A percentile compares a stretch with the other conserved stretches of the same genome.
Conservation (phyloP, 2,113 vertebrate species). For the Lepus europaeus region DNA sequence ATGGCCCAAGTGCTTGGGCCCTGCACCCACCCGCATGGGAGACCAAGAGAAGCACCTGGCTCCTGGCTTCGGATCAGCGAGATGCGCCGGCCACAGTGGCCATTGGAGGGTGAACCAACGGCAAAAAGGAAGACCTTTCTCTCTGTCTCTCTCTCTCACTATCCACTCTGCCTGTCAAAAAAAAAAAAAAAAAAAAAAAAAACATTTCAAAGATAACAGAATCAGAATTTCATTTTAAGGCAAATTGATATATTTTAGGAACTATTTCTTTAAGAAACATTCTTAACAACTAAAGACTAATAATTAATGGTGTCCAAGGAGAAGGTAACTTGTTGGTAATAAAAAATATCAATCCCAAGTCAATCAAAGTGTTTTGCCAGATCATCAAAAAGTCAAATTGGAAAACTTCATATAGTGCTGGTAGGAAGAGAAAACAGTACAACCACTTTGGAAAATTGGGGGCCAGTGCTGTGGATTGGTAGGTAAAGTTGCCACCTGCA, state of each 20-base stretch:
- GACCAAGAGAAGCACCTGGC: too few species aligned
- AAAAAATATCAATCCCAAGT: constrained; percentile 50
- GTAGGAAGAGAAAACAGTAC: not conserved
- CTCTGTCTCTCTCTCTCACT: too few species aligned
- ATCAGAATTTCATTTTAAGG: constrained; percentile 54
- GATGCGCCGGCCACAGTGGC: too few species aligned
- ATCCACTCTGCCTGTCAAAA: too few species aligned
- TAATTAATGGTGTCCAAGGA: not conserved
- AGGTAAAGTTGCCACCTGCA: too few species aligned
- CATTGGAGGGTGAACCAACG: too few species aligned
- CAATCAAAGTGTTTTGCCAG: constrained; percentile 2
- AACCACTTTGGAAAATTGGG: constrained; percentile 16
- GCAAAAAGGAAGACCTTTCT: too few species aligned
- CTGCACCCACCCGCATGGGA: too few species aligned
- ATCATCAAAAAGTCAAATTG: constrained; percentile 28
- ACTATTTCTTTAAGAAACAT: not conserved
- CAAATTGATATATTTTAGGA: constrained; percentile 25
- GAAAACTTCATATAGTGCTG: not conserved
- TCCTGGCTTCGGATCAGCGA: too few species aligned
- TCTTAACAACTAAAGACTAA: constrained; percentile 56
- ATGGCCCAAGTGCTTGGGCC: too few species aligned
- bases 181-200: too few species aligned
- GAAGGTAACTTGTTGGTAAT: constrained; percentile 1
- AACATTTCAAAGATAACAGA: constrained; percentile 43
- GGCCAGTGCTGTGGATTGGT: too few species aligned